Evolutionary conservation across 2,888 invertebrate genomes (phyloP).

Genomic region (Eupithecia tripunctaria): DNA sequence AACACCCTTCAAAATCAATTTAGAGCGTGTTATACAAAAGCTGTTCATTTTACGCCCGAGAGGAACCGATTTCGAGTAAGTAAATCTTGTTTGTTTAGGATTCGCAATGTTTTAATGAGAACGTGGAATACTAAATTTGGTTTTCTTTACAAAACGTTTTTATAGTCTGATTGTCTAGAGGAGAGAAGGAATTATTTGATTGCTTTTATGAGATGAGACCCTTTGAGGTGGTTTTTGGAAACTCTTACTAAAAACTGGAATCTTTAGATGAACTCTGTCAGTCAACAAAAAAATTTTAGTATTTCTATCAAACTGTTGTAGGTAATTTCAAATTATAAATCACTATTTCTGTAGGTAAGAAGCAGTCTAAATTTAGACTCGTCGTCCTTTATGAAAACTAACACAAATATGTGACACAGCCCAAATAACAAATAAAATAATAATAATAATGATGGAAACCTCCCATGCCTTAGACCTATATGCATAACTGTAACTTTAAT

Average conservation of each 20-base stretch:
- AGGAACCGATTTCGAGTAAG: constrained; percentile 19
- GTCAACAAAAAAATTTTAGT: too few species aligned
- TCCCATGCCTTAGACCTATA: too few species aligned
- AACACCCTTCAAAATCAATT: constrained; percentile 21
- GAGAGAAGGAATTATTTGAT: neutral
- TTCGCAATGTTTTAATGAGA: constrained; percentile 50
- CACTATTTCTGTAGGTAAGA: too few species aligned
- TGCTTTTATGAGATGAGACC: neutral
- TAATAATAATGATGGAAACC: too few species aligned
- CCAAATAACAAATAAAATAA: too few species aligned
- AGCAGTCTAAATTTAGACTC: too few species aligned
- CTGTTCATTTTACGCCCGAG: constrained; percentile 22
- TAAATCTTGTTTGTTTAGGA: constrained; percentile 49
- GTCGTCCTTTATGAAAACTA: too few species aligned
- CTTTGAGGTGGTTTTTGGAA: neutral
- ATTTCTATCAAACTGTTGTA: too few species aligned
- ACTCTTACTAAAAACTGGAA: neutral
- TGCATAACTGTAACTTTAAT: too few species aligned
- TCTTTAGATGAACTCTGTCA: neutral
- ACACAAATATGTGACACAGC: too few species aligned
- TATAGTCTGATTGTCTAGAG: neutral
- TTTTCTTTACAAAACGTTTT: constrained; percentile 39
- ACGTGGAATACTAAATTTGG: constrained; percentile 34
- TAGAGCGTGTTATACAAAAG: constrained; percentile 16
- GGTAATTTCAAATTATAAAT: too few species aligned